Evolutionary conservation across 2,888 invertebrate genomes (phyloP), one percentile per base, ranked within the genome.

Genomic region (Tricholauxania praeusta): DNA sequence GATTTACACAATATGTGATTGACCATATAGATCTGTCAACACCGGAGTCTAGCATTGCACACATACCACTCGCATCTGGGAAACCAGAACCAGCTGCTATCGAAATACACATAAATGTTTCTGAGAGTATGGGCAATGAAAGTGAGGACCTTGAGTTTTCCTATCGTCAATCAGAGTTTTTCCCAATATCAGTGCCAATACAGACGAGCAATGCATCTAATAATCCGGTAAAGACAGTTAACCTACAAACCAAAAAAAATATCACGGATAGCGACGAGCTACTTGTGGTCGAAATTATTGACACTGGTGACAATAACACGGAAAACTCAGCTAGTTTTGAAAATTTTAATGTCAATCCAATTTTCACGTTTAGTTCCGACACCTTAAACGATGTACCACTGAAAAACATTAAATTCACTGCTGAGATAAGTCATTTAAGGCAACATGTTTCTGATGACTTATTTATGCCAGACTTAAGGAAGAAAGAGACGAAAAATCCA

Each of bases 21-120:
- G 86, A 86, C 77, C 82, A 85, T 0, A 81, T 81, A 0, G 86
- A 86, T 73, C 82, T 82, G 1, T 85, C 85, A 15, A 85, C 85
- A 0, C 85, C 81, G 57, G 81, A 87, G 0, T 83, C 84, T 0
- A 78, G 77, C 28, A 75, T 80, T 0, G 72, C 73, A 5, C 62
- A 66, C n/a, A 66, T 76, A 4, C 74, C 75, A 0, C 74, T 76
- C 10, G 65, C 79, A 39, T 67, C 75, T 1, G 87, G 83, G 0
- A 82, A 83, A 10, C 86, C 86, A 0, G 83, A 87, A 28, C 85
- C 87, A 19, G 85, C 86, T 5, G 85, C 86, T 28, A 86, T 86
- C 49, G 86, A 86, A 76, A 86, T 86, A 47, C 87, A 86, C 73
- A 86, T 86, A 0, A 86, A 86, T 77, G 86, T 86, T 0, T 87